Evolutionary conservation across 92 coral and sea anemone genomes (phyloP).

Genomic region (Parazoanthus darwini): DNA sequence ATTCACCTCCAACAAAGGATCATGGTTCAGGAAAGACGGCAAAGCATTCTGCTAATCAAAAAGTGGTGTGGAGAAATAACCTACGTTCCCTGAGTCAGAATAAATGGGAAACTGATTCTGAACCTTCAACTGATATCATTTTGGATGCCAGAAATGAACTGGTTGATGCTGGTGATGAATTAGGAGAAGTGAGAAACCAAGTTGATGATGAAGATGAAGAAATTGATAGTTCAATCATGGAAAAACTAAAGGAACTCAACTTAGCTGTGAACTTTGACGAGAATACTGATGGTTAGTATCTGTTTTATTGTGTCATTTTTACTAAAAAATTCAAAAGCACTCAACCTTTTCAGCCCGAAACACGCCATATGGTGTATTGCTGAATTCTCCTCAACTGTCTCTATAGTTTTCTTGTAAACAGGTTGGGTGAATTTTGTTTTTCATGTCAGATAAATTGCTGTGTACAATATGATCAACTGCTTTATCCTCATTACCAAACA

Average conservation of each 20-base stretch:
- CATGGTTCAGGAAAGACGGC: neutral
- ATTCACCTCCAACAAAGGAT: conserved; percentile 34
- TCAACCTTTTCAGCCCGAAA: too few species aligned
- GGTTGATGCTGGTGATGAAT: conserved; percentile 46
- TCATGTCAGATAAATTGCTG: too few species aligned
- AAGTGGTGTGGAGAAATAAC: conserved; percentile 41
- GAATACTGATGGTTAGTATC: conserved; percentile 67
- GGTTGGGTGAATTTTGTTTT: too few species aligned
- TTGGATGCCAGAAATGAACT: conserved; percentile 24
- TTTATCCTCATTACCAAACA: too few species aligned
- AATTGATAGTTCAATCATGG: conserved; percentile 71
- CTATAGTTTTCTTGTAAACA: too few species aligned
- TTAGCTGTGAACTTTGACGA: conserved; percentile 87
- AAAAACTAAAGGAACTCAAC: conserved; percentile 82
- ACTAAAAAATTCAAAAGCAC: too few species aligned
- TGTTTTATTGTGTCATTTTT: too few species aligned
- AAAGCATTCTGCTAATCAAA: neutral
- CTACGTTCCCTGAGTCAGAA: conserved; percentile 38
- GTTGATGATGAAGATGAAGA: conserved; percentile 73
- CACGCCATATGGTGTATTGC: too few species aligned
- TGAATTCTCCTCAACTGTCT: too few species aligned
- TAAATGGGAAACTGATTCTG: conserved; percentile 65
- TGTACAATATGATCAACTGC: too few species aligned
- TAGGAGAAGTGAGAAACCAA: conserved; percentile 67
- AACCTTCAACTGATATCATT: conserved; percentile 52